These are phyloP conservation scores for Plectrocnemia conspersa DNA, from an alignment of 1,140 invertebrate species.

Conservation along the genomic window DNA sequence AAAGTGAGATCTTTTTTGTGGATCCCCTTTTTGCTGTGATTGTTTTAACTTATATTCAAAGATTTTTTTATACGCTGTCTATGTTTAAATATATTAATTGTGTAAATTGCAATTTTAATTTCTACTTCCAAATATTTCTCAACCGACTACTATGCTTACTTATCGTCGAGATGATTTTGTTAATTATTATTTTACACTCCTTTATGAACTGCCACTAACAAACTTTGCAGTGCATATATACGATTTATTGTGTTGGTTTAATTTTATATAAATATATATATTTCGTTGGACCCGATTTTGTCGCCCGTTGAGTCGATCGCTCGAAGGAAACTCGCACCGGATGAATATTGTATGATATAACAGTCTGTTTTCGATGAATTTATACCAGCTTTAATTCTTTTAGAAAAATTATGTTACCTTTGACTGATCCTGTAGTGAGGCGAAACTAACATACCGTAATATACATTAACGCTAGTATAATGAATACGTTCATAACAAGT, in stretches of 20 bases:
- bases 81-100: not conserved
- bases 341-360: not conserved
- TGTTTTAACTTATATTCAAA: not conserved
- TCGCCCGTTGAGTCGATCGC: constrained; percentile 29
- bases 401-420: constrained; percentile 33
- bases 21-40: constrained; percentile 3
- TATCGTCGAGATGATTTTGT: not conserved
- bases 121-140: not conserved
- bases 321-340: constrained; percentile 27
- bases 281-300: too few relatives aligned
- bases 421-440: constrained; percentile 33
- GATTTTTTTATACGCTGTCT: not conserved
- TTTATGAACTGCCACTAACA: not conserved
- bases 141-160: constrained; percentile 1
- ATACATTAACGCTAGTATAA: too few relatives aligned
- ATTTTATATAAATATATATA: not conserved
- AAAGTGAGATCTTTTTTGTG: constrained; percentile 5
- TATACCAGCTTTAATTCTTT: too few relatives aligned
- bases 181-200: not conserved
- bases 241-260: not conserved
- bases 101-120: not conserved
- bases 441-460: too few relatives aligned
- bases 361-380: too few relatives aligned
- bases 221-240: not conserved
- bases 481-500: too few relatives aligned